A percentile compares a stretch with the other conserved stretches of the same genome.
These are phyloP conservation scores for Ammodytes dubius DNA, from an alignment of 2,113 vertebrate genomes.

Conservation along the genomic window DNA sequence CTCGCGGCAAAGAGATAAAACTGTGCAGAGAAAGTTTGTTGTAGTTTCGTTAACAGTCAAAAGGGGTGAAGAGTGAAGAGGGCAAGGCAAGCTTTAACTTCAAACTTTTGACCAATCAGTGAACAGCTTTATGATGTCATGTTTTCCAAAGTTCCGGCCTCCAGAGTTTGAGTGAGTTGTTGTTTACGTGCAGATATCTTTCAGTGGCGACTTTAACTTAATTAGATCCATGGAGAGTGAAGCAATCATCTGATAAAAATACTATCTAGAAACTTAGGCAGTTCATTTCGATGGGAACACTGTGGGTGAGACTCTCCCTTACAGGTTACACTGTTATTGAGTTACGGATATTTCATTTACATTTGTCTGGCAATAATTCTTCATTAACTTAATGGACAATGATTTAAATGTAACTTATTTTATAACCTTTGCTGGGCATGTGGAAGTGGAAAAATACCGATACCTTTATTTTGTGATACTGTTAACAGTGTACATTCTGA, in stretches of 20 bases:
- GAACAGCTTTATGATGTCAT: too few relatives aligned
- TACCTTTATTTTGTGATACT: slow-evolving; percentile 35
- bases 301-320: too few relatives aligned
- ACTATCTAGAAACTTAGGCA: not conserved
- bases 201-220: not conserved
- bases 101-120: too few relatives aligned
- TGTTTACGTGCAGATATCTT: not conserved
- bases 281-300: not conserved
- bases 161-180: not conserved
- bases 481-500: slow-evolving; percentile 17
- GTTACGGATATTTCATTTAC: too few relatives aligned
- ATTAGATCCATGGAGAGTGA: not conserved
- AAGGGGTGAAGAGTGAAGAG: too few relatives aligned
- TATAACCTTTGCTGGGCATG: not conserved
- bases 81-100: too few relatives aligned
- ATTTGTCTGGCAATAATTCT: too few relatives aligned
- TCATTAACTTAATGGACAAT: not conserved
- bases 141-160: too few relatives aligned
- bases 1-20: too few relatives aligned
- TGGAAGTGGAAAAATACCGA: not conserved
- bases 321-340: too few relatives aligned
- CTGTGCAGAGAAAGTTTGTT: too few relatives aligned
- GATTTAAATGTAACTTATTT: not conserved
- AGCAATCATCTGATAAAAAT: not conserved
- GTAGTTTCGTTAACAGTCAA: too few relatives aligned